Conservation (phyloP, 2,888 invertebrate genomes). For the Drosophila cracens region DNA sequence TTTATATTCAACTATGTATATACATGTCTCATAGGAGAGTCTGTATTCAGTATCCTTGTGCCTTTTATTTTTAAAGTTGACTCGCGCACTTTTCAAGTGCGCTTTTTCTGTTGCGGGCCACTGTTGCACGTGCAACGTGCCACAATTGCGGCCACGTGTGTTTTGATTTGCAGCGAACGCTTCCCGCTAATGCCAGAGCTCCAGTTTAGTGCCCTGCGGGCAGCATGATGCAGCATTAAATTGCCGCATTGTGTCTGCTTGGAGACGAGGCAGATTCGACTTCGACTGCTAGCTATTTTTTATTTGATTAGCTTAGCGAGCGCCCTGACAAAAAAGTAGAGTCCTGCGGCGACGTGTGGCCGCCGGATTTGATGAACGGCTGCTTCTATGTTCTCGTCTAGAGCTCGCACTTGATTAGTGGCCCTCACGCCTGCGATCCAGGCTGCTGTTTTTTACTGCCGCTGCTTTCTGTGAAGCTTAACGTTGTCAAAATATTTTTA, state of each 20-base stretch:
- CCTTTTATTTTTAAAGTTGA: conserved; percentile 61
- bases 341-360: conserved; percentile 81
- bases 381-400: conserved; percentile 19
- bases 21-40: conserved; percentile 11
- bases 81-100: conserved; percentile 63
- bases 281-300: conserved; percentile 56
- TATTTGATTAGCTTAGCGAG: conserved; percentile 77
- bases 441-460: conserved; percentile 21
- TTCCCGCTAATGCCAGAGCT: conserved; percentile 47
- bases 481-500: conserved; percentile 83
- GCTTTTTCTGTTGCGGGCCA: conserved; percentile 59
- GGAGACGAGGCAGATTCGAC: conserved; percentile 53
- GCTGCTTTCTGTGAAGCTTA: conserved; percentile 74
- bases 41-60: not conserved
- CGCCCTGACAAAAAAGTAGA: conserved; percentile 42
- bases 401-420: conserved; percentile 73
- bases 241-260: conserved; percentile 82
- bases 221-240: conserved; percentile 84
- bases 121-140: conserved; percentile 80
- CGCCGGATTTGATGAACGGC: conserved; percentile 79
- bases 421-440: conserved; percentile 45
- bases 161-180: conserved; percentile 85
- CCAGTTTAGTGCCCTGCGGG: conserved; percentile 61
- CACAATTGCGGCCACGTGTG: conserved; percentile 85
- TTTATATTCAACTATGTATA: conserved; percentile 44